Percentiles rank a stretch among this genome's conserved stretches.
These are phyloP conservation scores for Bombus sibiricus DNA, from an alignment of 1,140 invertebrate genomes.

Conservation along the genomic window DNA sequence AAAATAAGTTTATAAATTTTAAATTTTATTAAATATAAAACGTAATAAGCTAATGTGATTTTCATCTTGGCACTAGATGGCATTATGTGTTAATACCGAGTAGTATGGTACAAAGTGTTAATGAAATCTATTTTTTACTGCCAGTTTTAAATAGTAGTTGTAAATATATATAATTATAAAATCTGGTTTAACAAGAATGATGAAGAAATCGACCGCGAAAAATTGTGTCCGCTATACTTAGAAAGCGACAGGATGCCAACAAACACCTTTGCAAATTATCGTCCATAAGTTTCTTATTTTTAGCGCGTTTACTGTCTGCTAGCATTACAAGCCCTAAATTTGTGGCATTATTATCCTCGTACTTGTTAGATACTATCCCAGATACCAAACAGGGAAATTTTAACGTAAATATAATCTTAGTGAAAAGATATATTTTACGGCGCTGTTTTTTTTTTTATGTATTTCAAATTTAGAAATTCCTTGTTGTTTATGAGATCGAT, in stretches of 20 bases:
- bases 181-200: neutral
- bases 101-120: neutral
- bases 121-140: neutral
- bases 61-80: too few species aligned
- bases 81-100: neutral
- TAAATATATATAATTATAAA: conserved; percentile 3
- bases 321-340: conserved; percentile 18
- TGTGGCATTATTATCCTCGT: neutral
- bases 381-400: neutral
- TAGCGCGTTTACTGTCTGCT: conserved; percentile 30
- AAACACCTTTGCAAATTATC: conserved; percentile 20
- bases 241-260: conserved; percentile 25
- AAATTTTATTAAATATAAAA: neutral
- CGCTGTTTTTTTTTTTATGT: too few species aligned
- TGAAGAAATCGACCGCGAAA: conserved; percentile 43
- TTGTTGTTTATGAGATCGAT: too few species aligned
- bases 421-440: neutral
- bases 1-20: neutral
- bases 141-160: neutral
- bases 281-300: conserved; percentile 40
- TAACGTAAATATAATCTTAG: neutral
- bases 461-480: neutral
- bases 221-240: conserved; percentile 22
- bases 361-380: neutral
- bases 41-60: neutral